Evolutionary conservation across 2,113 vertebrate species (phyloP).

Genomic region (Maccullochella peelii): DNA sequence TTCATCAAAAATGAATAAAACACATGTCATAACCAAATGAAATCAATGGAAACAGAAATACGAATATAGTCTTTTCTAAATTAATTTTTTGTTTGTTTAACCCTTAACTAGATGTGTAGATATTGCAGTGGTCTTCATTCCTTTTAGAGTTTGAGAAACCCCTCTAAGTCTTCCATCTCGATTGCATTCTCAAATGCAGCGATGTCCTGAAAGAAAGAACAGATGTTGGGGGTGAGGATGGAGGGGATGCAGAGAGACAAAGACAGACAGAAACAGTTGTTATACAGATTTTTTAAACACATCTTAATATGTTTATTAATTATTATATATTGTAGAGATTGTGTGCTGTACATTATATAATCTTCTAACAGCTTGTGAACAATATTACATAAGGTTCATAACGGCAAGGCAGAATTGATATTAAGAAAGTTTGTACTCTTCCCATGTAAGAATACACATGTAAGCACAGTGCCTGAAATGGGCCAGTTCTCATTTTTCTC

Average conservation of each 20-base stretch:
- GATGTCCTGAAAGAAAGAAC: constrained; percentile 60
- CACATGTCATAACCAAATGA: background rate
- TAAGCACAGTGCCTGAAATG: background rate
- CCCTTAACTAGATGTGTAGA: background rate
- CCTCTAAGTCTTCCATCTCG: constrained; percentile 42
- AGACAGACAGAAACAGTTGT: background rate
- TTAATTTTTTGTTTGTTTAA: background rate
- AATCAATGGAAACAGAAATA: background rate
- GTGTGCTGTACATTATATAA: background rate
- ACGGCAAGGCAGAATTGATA: background rate
- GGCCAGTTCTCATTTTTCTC: too few species aligned
- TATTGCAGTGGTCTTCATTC: background rate
- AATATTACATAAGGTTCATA: too few species aligned
- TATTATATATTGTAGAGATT: background rate
- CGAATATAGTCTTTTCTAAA: background rate
- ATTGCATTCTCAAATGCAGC: constrained; percentile 54
- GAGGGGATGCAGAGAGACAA: background rate
- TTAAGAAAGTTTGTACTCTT: background rate
- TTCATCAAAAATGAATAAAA: background rate
- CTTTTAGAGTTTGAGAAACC: constrained; percentile 69
- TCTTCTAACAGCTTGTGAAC: background rate
- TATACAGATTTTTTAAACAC: background rate
- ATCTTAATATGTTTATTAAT: background rate
- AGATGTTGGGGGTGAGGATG: background rate
- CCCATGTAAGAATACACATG: background rate